Conservation (phyloP, 1,140 invertebrate genomes). For the Pseudomyrmex dendroicus region DNA sequence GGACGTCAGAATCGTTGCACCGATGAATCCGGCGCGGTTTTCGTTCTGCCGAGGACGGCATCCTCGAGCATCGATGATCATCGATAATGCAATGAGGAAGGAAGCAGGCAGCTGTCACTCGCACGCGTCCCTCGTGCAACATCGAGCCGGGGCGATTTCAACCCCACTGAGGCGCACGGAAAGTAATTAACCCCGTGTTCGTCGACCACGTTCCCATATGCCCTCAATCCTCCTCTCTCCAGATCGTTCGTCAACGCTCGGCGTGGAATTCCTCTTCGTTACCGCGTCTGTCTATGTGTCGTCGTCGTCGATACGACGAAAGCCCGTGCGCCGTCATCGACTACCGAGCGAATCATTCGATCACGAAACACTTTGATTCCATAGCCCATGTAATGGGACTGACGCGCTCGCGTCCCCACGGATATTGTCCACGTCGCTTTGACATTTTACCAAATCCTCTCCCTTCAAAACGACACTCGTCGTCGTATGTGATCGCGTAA, state of each 20-base stretch:
- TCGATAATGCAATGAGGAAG: constrained; percentile 59
- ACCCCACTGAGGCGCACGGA: constrained; percentile 37
- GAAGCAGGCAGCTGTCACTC: constrained; percentile 34
- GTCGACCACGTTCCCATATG: not conserved
- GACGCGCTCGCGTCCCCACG: not conserved
- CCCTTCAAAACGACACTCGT: not conserved
- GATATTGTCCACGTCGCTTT: not conserved
- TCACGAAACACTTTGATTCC: constrained; percentile 56
- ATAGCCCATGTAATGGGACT: constrained; percentile 8
- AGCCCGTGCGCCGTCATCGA: not conserved
- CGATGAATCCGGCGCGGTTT: constrained; percentile 40
- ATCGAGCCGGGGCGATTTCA: constrained; percentile 43
- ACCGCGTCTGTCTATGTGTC: no score
- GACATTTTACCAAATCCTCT: constrained; percentile 7
- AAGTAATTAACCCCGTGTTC: constrained; percentile 61
- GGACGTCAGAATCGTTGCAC: constrained; percentile 37
- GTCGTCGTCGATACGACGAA: no score
- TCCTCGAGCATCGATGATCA: constrained; percentile 39
- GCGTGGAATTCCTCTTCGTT: constrained; percentile 19
- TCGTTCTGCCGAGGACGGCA: constrained; percentile 30
- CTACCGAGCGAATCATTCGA: constrained; percentile 37
- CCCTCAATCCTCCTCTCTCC: not conserved
- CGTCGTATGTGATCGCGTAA: not conserved
- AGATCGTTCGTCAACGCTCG: not conserved
- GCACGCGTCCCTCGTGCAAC: constrained; percentile 50